Conservation (phyloP, 2,888 invertebrate genomes). For the Dascillus cervinus region DNA sequence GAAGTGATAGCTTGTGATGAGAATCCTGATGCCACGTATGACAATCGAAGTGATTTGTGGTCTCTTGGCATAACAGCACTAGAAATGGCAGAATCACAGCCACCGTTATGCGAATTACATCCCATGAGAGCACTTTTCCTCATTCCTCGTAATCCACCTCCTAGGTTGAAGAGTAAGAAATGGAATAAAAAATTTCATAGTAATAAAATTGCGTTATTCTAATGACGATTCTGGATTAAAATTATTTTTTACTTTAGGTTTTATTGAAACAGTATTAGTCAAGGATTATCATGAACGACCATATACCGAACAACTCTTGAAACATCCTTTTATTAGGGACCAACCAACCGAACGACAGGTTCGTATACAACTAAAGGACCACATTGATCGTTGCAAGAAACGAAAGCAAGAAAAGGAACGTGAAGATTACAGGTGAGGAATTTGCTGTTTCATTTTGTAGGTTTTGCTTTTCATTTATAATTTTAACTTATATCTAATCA, state of each 20-base stretch:
- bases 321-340: slow-evolving; percentile 96
- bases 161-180: slow-evolving; percentile 93
- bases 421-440: slow-evolving; percentile 56
- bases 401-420: slow-evolving; percentile 84
- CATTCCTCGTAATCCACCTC: slow-evolving; percentile 96
- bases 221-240: not conserved
- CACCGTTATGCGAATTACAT: slow-evolving; percentile 98
- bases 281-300: slow-evolving; percentile 99
- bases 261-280: slow-evolving; percentile 93
- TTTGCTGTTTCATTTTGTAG: slow-evolving; percentile 16
- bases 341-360: slow-evolving; percentile 98
- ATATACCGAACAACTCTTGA: slow-evolving; percentile 94
- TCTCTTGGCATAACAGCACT: slow-evolving; percentile 94
- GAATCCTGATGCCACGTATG: slow-evolving; percentile 99
- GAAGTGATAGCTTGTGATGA: slow-evolving; percentile 99
- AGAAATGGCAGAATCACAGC: slow-evolving; percentile 99
- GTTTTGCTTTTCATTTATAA: not conserved
- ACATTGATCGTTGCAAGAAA: slow-evolving; percentile 96
- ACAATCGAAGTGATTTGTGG: slow-evolving; percentile 91
- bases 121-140: slow-evolving; percentile 99
- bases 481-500: slow-evolving; percentile 1
- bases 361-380: slow-evolving; percentile 96
- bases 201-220: slow-evolving; percentile 14
- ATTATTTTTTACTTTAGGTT: slow-evolving; percentile 46
- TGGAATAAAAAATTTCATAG: slow-evolving; percentile 96